phyloP scores from a whole-genome alignment of 1,140 invertebrate genomes.

The Paralvinella palmiformis region DNA sequence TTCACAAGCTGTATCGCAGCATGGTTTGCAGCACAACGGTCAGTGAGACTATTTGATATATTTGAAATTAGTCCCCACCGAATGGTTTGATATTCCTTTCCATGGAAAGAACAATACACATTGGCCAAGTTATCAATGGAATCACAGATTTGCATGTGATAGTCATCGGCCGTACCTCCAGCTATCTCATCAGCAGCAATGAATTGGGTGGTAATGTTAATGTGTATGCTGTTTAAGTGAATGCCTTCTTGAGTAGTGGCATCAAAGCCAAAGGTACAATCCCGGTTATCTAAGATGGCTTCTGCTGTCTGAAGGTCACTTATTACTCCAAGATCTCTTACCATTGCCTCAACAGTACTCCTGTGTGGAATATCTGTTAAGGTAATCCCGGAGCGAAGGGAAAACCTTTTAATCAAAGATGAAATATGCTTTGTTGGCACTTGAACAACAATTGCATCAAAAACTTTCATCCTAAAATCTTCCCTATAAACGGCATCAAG shows the following conservation, averaged over 20 bases:
- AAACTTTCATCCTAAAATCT: no score
- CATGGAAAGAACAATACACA: no score
- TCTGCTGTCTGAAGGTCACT: slow-evolving; percentile 1
- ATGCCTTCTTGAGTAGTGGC: slow-evolving; percentile 1
- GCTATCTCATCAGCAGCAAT: neutral
- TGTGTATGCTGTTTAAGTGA: neutral
- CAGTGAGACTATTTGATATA: neutral
- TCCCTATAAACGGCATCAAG: no score
- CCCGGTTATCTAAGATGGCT: neutral
- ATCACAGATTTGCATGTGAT: neutral
- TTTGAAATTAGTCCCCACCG: neutral
- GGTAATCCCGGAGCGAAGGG: neutral
- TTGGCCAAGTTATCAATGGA: no score
- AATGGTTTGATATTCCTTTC: no score
- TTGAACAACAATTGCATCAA: no score
- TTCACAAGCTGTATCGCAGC: neutral
- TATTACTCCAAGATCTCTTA: neutral
- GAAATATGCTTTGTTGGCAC: no score
- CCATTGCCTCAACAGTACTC: neutral
- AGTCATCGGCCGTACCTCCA: neutral
- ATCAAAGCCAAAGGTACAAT: neutral
- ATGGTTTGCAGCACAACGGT: neutral
- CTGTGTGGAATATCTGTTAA: neutral
- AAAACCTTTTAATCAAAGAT: no score
- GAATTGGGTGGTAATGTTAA: neutral